These are phyloP conservation scores for Stigmatopora argus DNA, from an alignment of 2,113 vertebrate genomes.

Conservation along the genomic window DNA sequence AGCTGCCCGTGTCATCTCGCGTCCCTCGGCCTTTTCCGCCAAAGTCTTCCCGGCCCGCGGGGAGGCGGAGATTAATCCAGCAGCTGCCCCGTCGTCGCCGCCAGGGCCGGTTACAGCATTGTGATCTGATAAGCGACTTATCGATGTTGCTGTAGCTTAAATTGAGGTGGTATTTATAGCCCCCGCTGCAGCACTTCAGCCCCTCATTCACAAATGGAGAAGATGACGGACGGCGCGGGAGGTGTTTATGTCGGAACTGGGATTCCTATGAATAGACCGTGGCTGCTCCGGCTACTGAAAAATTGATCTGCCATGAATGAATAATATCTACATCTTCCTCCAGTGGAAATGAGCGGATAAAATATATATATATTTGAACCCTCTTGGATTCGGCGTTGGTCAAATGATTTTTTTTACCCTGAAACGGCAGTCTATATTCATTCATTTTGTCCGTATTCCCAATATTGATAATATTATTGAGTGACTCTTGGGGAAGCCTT, in stretches of 20 bases:
- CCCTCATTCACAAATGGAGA: conserved; percentile 41
- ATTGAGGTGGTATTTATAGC: conserved; percentile 40
- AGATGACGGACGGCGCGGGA: neutral
- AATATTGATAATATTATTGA: conserved; percentile 44
- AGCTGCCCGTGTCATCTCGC: conserved; percentile 44
- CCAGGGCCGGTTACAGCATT: conserved; percentile 49
- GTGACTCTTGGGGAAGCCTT: conserved; percentile 28
- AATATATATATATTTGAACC: conserved; percentile 26
- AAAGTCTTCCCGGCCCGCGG: conserved; percentile 42
- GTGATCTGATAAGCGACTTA: conserved; percentile 63
- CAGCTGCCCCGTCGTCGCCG: conserved; percentile 56
- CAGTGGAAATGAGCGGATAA: conserved; percentile 36
- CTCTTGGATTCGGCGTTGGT: conserved; percentile 20
- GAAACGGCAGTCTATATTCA: conserved; percentile 10
- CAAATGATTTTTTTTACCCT: conserved; percentile 14
- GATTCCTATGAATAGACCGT: conserved; percentile 49
- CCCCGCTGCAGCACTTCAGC: conserved; percentile 5
- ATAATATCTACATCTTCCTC: conserved; percentile 51
- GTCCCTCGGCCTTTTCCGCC: conserved; percentile 39
- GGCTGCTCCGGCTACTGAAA: conserved; percentile 49
- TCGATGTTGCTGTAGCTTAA: conserved; percentile 47
- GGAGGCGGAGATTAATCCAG: conserved; percentile 50
- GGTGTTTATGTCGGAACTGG: conserved; percentile 25
- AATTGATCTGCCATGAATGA: conserved; percentile 62
- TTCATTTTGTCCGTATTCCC: conserved; percentile 28